phyloP scores from a whole-genome alignment of 2,797 vertebrate species.

The Oryzias sinensis region DNA sequence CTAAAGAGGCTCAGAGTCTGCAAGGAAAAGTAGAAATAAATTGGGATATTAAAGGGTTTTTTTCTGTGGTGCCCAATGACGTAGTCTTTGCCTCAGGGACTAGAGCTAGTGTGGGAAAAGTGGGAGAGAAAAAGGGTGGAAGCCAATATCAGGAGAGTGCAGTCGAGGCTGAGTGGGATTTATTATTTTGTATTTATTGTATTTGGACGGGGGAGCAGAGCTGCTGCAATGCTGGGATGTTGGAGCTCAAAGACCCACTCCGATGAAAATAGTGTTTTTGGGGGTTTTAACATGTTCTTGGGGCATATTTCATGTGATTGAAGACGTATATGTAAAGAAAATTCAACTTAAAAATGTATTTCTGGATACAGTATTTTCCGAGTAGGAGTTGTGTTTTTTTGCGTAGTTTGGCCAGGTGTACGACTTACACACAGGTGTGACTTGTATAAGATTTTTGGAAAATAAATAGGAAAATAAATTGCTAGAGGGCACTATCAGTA shows the following conservation, averaged over 20 bases:
- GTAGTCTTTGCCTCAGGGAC: constrained; percentile 66
- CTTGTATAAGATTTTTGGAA: too few relatives aligned
- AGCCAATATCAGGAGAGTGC: constrained; percentile 65
- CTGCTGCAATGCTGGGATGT: constrained; percentile 68
- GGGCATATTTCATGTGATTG: too few relatives aligned
- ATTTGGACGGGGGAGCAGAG: constrained; percentile 51
- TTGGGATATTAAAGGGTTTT: constrained; percentile 73
- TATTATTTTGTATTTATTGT: constrained; percentile 23
- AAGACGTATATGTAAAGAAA: too few relatives aligned
- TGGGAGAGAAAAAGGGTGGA: constrained; percentile 66
- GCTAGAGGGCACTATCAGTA: too few relatives aligned
- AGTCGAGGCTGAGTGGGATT: constrained; percentile 49
- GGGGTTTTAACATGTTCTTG: too few relatives aligned
- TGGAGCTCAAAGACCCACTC: constrained; percentile 30
- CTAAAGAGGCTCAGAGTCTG: constrained; percentile 55
- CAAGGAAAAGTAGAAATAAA: constrained; percentile 67
- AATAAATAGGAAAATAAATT: too few relatives aligned
- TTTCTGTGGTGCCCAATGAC: constrained; percentile 71
- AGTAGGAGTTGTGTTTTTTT: too few relatives aligned
- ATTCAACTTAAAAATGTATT: too few relatives aligned
- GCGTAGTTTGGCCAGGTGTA: too few relatives aligned
- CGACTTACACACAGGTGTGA: too few relatives aligned
- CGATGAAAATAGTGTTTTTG: too few relatives aligned
- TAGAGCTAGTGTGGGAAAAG: constrained; percentile 79
- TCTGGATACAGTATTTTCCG: too few relatives aligned